Percentiles rank a stretch among this genome's conserved stretches.
These are phyloP conservation scores for Lagodon rhomboides DNA, from an alignment of 2,797 vertebrate genomes.

Conservation along the genomic window DNA sequence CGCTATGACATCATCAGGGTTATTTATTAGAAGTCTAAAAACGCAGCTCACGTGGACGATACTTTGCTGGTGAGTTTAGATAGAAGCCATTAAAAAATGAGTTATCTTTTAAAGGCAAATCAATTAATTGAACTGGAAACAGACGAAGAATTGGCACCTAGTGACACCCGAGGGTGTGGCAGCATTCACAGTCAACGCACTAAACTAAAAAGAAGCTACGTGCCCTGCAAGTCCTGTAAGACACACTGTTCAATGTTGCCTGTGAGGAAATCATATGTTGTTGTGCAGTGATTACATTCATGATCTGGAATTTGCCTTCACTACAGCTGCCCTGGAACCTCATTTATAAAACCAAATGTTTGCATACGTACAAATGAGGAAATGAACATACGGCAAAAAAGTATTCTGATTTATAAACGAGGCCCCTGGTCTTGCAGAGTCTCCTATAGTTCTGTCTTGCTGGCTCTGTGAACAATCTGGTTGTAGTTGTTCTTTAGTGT, in stretches of 20 bases:
- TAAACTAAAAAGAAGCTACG: neutral
- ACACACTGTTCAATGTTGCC: neutral
- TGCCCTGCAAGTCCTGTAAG: neutral
- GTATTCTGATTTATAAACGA: too few relatives aligned
- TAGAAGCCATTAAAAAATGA: neutral
- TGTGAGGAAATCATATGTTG: slow-evolving; percentile 3
- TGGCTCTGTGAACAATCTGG: slow-evolving; percentile 82
- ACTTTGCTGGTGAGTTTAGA: slow-evolving; percentile 4
- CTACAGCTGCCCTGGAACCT: neutral
- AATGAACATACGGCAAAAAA: too few relatives aligned
- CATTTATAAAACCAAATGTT: too few relatives aligned
- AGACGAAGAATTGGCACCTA: slow-evolving; percentile 4
- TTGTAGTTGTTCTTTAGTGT: slow-evolving; percentile 85
- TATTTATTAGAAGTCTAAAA: neutral
- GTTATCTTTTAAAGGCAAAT: neutral
- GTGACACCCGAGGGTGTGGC: slow-evolving; percentile 7
- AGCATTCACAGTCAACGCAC: neutral
- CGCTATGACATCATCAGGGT: neutral
- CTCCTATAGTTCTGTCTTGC: slow-evolving; percentile 88
- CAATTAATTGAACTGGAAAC: neutral
- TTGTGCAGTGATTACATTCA: slow-evolving; percentile 40
- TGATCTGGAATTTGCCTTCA: slow-evolving; percentile 1
- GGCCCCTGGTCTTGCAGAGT: neutral
- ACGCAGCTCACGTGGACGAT: neutral
- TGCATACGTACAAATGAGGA: too few relatives aligned